Evolutionary conservation across 2,113 vertebrate genomes (phyloP), one percentile per base, ranked within the genome.

Genomic region (Pandion haliaetus): DNA sequence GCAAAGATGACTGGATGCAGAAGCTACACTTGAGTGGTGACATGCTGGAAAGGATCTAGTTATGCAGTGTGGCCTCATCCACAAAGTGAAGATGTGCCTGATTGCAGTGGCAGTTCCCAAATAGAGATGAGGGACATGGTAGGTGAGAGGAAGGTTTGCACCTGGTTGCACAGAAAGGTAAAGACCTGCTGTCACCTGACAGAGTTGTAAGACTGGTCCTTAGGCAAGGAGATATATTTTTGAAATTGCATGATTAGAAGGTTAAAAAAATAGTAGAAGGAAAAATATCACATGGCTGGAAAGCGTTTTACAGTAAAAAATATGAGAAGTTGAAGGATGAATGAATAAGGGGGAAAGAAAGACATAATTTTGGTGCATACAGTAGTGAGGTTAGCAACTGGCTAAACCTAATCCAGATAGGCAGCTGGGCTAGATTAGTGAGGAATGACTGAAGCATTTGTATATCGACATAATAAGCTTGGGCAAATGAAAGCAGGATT

Each of bases 91-190:
- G 61, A 44, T 14, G 10, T 71, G 31, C 10, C 31, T 71, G 44
- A 18, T 19, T 67, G 28, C 17, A 67, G 47, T 31, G 52, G 49
- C 13, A 71, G 8, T 44, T 66, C 32, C 18, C 52, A 86, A 62
- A 45, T 1, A 71, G 36, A 74, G 34, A 44, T 1, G 5, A 88
- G 18, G 24, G 9, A 44, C 23, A 34, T 0, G 1, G 7, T 24
- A 38, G 21, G 4, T 34, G 61, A 82, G 21, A 34, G 24, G 17
- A 82, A 88, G 10, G 34, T 76, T 71, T 79, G 12, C 2, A 44
- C 10, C 13, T 5, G 7, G 17, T 82, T 82, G 36, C 50, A 54
- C 7, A 49, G 47, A 47, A 11, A 61, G 19, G 10, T 65, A 23
- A 71, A 57, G 24, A 13, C 13, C 15, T 67, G 14, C 10, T 47